Evolutionary conservation across 2,797 vertebrate genomes (phyloP).

Genomic region (Enteromius radiatus): DNA sequence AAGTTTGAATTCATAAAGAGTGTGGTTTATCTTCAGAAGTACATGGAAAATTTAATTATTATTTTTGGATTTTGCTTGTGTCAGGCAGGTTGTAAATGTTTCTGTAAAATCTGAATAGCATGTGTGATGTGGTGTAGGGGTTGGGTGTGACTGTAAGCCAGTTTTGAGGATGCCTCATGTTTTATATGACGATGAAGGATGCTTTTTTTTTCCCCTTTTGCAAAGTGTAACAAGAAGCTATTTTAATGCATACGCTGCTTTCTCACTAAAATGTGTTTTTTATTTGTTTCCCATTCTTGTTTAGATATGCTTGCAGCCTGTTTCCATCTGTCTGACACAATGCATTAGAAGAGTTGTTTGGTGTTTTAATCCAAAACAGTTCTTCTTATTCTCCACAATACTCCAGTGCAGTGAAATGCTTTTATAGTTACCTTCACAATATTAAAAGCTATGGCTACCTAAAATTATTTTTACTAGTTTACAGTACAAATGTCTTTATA

Average conservation of each 20-base stretch:
- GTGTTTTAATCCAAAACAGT: background rate
- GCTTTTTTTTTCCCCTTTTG: background rate
- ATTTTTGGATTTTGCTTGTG: slow-evolving; percentile 24
- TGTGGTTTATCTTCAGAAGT: slow-evolving; percentile 3
- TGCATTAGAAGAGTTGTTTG: background rate
- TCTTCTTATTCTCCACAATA: background rate
- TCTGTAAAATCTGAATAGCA: slow-evolving; percentile 4
- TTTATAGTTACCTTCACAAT: background rate
- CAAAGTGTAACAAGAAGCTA: slow-evolving; percentile 5
- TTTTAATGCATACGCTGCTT: slow-evolving; percentile 6
- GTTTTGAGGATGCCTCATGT: slow-evolving; percentile 3
- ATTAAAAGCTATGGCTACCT: background rate
- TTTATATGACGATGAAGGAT: slow-evolving; percentile 24
- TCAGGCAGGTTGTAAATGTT: slow-evolving; percentile 12
- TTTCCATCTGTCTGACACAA: background rate
- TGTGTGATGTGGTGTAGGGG: slow-evolving; percentile 16
- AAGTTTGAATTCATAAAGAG: background rate
- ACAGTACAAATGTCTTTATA: slow-evolving; percentile 5
- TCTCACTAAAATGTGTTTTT: slow-evolving; percentile 3
- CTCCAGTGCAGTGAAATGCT: background rate
- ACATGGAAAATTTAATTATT: background rate
- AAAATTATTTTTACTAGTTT: background rate
- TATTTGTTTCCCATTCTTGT: slow-evolving; percentile 17
- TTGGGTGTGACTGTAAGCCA: slow-evolving; percentile 16
- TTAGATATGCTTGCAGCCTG: slow-evolving; percentile 26